Conservation (phyloP, 92 coral and sea anemone species). For the Diadumene lineata region DNA sequence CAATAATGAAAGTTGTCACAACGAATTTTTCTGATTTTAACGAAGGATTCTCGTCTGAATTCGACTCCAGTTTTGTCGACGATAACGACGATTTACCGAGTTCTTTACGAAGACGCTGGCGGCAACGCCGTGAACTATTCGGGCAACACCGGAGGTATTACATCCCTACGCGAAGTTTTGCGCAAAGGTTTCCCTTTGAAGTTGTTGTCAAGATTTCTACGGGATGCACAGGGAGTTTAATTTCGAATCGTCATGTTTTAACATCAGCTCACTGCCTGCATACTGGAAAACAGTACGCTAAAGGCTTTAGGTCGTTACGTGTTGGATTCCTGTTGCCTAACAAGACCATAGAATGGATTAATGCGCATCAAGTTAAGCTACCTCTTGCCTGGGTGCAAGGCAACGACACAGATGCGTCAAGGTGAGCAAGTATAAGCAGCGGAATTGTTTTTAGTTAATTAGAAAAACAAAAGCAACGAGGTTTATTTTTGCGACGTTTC, state of each 20-base stretch:
- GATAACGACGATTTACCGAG: conserved; percentile 27
- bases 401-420: conserved; percentile 68
- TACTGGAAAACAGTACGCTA: conserved; percentile 76
- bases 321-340: conserved; percentile 72
- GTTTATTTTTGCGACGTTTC: too few species aligned
- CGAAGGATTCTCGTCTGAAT: not conserved
- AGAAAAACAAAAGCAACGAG: too few species aligned
- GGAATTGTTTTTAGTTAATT: too few species aligned
- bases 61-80: not conserved
- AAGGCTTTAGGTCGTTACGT: conserved; percentile 57
- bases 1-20: conserved; percentile 26
- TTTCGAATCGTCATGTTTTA: conserved; percentile 84
- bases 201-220: conserved; percentile 81
- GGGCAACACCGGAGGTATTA: conserved; percentile 42
- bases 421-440: conserved; percentile 4
- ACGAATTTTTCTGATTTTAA: not conserved
- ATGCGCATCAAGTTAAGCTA: conserved; percentile 49
- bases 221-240: conserved; percentile 87
- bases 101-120: conserved; percentile 3
- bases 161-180: conserved; percentile 42
- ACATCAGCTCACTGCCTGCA: conserved; percentile 97
- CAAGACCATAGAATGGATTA: conserved; percentile 61
- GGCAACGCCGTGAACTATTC: conserved; percentile 32
- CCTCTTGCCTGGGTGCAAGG: conserved; percentile 88
- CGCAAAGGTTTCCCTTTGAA: conserved; percentile 74